Conservation (phyloP, 2,888 invertebrate genomes). For the Meganola albula region DNA sequence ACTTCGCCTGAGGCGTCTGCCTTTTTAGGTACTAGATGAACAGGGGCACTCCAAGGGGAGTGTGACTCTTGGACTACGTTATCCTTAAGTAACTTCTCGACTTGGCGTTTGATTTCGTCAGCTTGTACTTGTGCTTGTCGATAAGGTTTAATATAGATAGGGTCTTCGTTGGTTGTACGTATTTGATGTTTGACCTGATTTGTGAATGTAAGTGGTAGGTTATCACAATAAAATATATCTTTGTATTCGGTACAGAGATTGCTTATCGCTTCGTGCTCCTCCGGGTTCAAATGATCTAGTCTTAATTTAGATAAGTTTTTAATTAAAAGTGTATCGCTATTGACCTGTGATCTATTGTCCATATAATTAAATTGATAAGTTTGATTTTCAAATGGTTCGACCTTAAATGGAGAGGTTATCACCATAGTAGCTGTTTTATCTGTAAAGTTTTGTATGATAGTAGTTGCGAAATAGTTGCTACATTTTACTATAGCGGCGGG, state of each 20-base stretch:
- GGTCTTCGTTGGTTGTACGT: conserved; percentile 1
- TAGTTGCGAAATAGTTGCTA: neutral
- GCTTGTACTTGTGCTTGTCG: neutral
- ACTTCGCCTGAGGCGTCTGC: conserved; percentile 2
- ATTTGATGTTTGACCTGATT: conserved; percentile 34
- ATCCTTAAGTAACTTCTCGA: neutral
- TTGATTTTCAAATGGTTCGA: neutral
- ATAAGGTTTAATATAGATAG: neutral
- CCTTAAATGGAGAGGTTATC: neutral
- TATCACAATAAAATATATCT: conserved; percentile 30
- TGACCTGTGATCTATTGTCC: neutral
- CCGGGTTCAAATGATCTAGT: conserved; percentile 22
- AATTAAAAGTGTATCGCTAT: neutral
- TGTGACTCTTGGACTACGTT: conserved; percentile 1
- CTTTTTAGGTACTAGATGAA: conserved; percentile 2
- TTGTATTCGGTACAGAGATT: conserved; percentile 22
- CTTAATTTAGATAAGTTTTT: conserved; percentile 13
- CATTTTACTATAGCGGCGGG: conserved; percentile 7
- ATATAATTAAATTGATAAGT: neutral
- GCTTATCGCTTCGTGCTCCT: conserved; percentile 22
- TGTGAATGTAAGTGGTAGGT: conserved; percentile 22
- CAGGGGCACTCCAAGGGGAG: no score
- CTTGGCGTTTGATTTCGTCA: conserved; percentile 1
- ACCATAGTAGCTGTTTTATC: neutral
- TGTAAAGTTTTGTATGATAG: neutral